Base-by-base conservation (phyloP, 2,888 invertebrate species). In the Tanytarsus gracilentus region DNA sequence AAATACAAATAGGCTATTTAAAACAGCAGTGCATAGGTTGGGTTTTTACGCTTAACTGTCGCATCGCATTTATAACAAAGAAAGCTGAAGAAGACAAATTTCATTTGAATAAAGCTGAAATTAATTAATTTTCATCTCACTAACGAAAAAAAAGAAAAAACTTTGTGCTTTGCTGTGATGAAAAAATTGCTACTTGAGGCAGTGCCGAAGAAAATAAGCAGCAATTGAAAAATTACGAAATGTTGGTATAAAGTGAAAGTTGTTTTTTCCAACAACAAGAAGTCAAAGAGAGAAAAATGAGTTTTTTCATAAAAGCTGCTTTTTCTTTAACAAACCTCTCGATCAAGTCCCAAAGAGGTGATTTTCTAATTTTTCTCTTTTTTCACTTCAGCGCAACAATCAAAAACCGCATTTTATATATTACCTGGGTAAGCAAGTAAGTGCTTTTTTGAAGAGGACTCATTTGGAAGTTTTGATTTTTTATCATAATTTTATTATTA, bases 191-290 rank as follows among this genome's bases (percentile, higher is more conserved):
- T 18, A 18, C 44, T 44, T 23, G 23, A 18, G 9, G 44, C 44
- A 36, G 14, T 26, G 14, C 11, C 16, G 26, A 25, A 40, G 23
- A 56, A 25, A 56, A 27, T 40, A 29, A 52, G n/a, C 21, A 56
- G 44, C 44, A 44, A 44, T 23, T 44, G 3, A 56, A 18, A 56
- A 56, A 44, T 56, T 56, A 56, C 56, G 56, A 56, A 56, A 56
- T 56, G 39, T 56, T 27, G 33, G 56, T 56, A 53, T 53, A 53
- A 56, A 56, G 56, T 56, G 56, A 56, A 56, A 56, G 56, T 56
- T 39, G 56, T 40, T 56, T 56, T 55, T 44, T 23, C 40, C 33
- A 40, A 44, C n/a, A n/a, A n/a, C n/a, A n/a, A n/a, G n/a, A n/a
- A n/a, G n/a, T 18, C 44, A 18, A 18, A 16, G 23, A 40, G 9